A percentile compares a stretch with the other conserved stretches of the same genome.
Evolutionary conservation across 2,113 vertebrate genomes (phyloP).

Genomic region (Lucifuga dentata): DNA sequence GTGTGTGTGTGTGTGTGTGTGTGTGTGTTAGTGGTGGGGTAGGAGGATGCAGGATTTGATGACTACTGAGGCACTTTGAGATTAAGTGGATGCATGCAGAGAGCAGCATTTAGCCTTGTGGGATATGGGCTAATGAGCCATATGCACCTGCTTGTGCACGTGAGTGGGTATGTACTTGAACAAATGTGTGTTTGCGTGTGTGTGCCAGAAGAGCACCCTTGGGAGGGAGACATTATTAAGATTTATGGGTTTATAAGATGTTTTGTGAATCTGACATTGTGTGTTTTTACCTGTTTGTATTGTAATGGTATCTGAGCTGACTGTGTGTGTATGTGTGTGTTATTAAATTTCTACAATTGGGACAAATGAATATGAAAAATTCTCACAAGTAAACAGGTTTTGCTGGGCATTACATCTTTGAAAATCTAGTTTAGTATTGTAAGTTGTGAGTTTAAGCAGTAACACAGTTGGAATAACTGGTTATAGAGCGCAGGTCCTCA

Average conservation of each 20-base stretch:
- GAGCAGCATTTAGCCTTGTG: constrained; percentile 65
- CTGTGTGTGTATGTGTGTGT: constrained; percentile 8
- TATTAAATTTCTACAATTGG: too few relatives aligned
- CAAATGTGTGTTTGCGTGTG: constrained; percentile 5
- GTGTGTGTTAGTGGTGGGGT: constrained; percentile 6
- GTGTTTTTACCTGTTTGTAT: too few relatives aligned
- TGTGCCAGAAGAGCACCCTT: not conserved
- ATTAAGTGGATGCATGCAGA: constrained; percentile 55
- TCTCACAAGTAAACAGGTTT: too few relatives aligned
- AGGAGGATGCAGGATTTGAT: constrained; percentile 12
- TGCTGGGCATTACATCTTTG: too few relatives aligned
- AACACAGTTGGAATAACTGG: too few relatives aligned
- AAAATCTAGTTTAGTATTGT: too few relatives aligned
- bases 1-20: not conserved
- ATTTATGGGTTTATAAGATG: constrained; percentile 1
- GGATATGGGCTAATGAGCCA: constrained; percentile 72
- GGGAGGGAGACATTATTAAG: too few relatives aligned
- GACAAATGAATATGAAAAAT: too few relatives aligned
- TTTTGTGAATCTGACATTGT: not conserved
- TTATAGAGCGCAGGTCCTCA: not conserved
- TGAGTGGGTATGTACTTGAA: constrained; percentile 12
- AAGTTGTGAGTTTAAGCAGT: too few relatives aligned
- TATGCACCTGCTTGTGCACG: constrained; percentile 37
- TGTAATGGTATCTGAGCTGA: not conserved
- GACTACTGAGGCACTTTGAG: constrained; percentile 53